phyloP scores from a whole-genome alignment of 2,113 vertebrate species.

The Tympanuchus pallidicinctus region DNA sequence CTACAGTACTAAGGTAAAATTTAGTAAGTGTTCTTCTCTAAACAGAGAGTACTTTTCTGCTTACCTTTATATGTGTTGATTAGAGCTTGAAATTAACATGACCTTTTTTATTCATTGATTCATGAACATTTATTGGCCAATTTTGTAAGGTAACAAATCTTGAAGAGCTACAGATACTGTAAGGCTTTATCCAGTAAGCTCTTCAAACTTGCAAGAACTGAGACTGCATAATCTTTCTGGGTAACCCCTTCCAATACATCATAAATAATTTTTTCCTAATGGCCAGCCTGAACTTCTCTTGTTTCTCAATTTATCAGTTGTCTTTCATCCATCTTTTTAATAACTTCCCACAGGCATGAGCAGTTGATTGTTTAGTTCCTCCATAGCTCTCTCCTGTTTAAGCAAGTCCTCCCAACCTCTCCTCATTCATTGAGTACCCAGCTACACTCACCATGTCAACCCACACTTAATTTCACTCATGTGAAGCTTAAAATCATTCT shows the following conservation, averaged over 20 bases:
- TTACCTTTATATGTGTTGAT: neutral
- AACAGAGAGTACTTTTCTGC: neutral
- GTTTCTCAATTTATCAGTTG: neutral
- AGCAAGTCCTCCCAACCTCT: neutral
- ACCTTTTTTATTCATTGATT: neutral
- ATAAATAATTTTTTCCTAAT: neutral
- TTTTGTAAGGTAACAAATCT: neutral
- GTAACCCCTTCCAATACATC: neutral
- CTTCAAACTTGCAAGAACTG: neutral
- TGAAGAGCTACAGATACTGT: neutral
- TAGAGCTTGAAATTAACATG: neutral
- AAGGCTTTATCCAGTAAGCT: neutral
- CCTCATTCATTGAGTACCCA: neutral
- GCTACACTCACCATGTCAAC: neutral
- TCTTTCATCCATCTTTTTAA: neutral
- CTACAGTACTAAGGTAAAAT: neutral
- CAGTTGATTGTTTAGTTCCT: neutral
- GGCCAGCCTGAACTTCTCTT: neutral
- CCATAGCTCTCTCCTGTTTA: neutral
- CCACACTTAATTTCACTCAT: neutral
- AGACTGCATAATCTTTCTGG: neutral
- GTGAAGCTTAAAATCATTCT: neutral
- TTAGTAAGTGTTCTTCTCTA: neutral
- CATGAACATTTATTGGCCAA: neutral
- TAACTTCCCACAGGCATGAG: neutral